Evolutionary conservation across 2,797 vertebrate species (phyloP).

Genomic region (Hoplostethus atlanticus): DNA sequence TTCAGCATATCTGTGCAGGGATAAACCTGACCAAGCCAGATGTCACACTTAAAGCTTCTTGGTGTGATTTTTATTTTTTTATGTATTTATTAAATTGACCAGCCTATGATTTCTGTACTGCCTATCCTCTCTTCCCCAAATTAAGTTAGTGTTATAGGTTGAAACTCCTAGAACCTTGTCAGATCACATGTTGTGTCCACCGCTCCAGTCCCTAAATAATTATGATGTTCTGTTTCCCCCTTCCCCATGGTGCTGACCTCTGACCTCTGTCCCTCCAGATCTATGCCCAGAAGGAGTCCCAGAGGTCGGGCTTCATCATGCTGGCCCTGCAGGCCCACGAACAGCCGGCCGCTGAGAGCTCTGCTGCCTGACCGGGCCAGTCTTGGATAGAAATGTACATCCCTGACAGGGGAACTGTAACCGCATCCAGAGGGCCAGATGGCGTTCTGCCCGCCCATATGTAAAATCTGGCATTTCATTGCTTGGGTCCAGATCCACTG

Average conservation of each 20-base stretch:
- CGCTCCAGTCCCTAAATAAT: background rate
- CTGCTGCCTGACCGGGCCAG: slow-evolving; percentile 55
- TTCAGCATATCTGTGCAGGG: background rate
- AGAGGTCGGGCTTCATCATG: slow-evolving; percentile 90
- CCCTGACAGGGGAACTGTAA: slow-evolving; percentile 7
- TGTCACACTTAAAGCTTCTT: background rate
- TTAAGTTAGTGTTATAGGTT: slow-evolving; percentile 16
- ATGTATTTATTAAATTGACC: background rate
- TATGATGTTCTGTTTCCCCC: slow-evolving; percentile 12
- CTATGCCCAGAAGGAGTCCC: slow-evolving; percentile 91
- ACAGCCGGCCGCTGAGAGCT: slow-evolving; percentile 72
- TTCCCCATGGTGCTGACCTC: slow-evolving; percentile 29
- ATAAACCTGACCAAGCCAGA: background rate
- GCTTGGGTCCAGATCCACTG: background rate
- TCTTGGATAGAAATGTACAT: background rate
- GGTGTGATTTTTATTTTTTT: background rate
- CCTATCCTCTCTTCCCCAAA: background rate
- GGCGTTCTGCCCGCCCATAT: background rate
- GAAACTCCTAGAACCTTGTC: too few relatives aligned
- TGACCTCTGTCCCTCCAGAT: slow-evolving; percentile 79
- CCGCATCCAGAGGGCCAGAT: slow-evolving; percentile 2
- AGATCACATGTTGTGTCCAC: background rate
- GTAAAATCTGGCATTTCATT: background rate
- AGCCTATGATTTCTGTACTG: background rate
- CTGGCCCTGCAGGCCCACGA: slow-evolving; percentile 90